Base-by-base conservation (phyloP, 2,888 invertebrate genomes). In the Atethmia centrago region DNA sequence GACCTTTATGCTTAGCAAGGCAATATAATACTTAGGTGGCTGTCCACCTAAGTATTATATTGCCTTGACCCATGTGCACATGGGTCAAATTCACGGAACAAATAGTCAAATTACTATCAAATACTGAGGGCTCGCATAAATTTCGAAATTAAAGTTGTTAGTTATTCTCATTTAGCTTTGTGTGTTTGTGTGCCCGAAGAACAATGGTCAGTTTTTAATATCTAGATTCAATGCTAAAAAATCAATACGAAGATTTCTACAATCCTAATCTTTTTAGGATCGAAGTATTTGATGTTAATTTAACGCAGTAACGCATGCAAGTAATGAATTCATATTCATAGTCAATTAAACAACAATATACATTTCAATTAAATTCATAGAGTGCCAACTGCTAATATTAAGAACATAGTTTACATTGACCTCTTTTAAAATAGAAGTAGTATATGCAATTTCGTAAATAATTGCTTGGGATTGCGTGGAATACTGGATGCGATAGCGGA, bases 261-360 rank as follows among this genome's bases (percentile, higher is more conserved):
- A 63, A 63, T 16, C 42, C n/a, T 19, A 47, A 77, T 55, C 8
- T 40, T 45, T 36, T 21, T 45, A 55, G 19, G 40, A 36, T 9
- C 51, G 25, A 36, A 25, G 12, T 53, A 36, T 61, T 75, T 25
- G 28, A 75, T 21, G 19, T 47, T 45, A 68, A 51, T 51, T 49
- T n/a, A 67, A 42, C 36, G 42, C 49, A 65, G 45, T 36, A 55
- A 8, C n/a, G n/a, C 47, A 28, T 59, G 42, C 51, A 58, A 76
- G 31, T 55, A 56, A 64, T 61, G 2, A 62, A 69, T 69, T 78
- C 25, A 56, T 55, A 45, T 62, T 31, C 62, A 55, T 49, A 36
- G 51, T 47, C 31, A 47, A 58, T 78, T 36, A 45, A 21, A 59
- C 40, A 79, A 64, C 58, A 80, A 42, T 31, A 31, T 80, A 59